These are phyloP conservation scores for Phylloscopus collybita DNA, from an alignment of 2,797 vertebrate species.

Conservation along the genomic window DNA sequence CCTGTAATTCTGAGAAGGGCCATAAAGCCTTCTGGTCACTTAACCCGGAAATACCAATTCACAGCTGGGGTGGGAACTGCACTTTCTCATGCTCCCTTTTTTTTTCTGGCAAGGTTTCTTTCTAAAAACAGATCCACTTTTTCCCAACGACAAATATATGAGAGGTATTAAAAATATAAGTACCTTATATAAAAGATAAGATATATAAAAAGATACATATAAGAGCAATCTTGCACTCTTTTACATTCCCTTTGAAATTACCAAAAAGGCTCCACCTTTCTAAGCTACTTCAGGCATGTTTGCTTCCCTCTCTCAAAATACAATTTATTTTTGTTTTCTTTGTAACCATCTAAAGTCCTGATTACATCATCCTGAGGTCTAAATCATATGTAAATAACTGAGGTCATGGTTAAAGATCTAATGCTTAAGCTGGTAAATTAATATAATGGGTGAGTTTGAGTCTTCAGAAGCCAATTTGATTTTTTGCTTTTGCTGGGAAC, in stretches of 20 bases:
- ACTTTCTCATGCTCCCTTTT: conserved; percentile 26
- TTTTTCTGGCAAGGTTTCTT: background rate
- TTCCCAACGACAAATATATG: background rate
- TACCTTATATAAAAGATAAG: background rate
- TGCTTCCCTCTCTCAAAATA: background rate
- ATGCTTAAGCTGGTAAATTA: background rate
- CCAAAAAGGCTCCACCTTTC: background rate
- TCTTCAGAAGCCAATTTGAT: background rate
- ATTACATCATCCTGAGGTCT: background rate
- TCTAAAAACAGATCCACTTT: conserved; percentile 26
- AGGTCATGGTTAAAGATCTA: background rate
- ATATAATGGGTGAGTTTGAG: background rate
- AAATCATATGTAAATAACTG: background rate
- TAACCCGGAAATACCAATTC: conserved; percentile 37
- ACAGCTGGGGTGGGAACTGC: background rate
- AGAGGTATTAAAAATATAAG: background rate
- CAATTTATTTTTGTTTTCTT: background rate
- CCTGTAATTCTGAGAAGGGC: background rate
- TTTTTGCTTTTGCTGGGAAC: background rate
- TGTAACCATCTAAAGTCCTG: background rate
- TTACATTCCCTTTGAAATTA: background rate
- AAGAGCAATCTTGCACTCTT: background rate
- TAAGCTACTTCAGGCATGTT: background rate
- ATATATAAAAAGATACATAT: no score
- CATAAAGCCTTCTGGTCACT: background rate